Percentiles rank a stretch among this genome's conserved stretches.
phyloP scores from a whole-genome alignment of 2,113 vertebrate genomes.

The Malurus alboscapulatus region DNA sequence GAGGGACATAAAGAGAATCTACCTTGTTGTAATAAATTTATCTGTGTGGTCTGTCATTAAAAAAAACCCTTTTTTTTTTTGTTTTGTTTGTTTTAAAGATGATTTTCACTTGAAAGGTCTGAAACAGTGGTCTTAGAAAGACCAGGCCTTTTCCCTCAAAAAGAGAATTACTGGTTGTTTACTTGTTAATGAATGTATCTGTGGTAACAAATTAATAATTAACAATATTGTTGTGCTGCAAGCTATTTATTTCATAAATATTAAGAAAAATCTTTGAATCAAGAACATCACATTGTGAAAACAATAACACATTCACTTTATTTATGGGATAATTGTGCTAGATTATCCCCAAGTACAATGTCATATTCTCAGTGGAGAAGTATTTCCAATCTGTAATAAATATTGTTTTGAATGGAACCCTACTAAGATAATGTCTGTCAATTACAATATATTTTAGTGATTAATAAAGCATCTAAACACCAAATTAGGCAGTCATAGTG shows the following conservation, averaged over 20 bases:
- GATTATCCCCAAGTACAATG: not conserved
- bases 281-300: not conserved
- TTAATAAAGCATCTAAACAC: not conserved
- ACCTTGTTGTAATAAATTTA: not conserved
- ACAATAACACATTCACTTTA: not conserved
- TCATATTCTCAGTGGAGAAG: not conserved
- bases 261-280: not conserved
- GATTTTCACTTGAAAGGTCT: not conserved
- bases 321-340: not conserved
- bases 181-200: not conserved
- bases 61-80: too few species aligned
- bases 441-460: not conserved
- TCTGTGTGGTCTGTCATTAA: too few species aligned
- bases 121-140: not conserved
- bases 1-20: not conserved
- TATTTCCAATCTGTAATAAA: slow-evolving; percentile 10
- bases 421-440: not conserved
- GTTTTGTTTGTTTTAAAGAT: not conserved
- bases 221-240: not conserved
- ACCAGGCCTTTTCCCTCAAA: not conserved
- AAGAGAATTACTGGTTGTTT: not conserved
- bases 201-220: not conserved
- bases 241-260: not conserved
- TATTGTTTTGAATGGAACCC: not conserved
- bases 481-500: not conserved